These are phyloP conservation scores for Monopis laevigella DNA, from an alignment of 2,888 invertebrate species.

Conservation along the genomic window DNA sequence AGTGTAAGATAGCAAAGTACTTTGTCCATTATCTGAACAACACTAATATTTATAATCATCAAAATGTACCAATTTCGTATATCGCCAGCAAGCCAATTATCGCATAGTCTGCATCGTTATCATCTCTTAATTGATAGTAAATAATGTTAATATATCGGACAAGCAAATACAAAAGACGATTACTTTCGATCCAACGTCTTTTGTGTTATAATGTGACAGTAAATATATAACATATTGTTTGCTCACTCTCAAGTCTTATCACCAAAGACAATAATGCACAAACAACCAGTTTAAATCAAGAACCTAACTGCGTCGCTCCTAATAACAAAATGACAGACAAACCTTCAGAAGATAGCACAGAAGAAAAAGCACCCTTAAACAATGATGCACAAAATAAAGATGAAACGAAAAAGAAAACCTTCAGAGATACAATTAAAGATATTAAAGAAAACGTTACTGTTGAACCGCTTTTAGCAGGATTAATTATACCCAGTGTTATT, in stretches of 20 bases:
- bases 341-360: not conserved
- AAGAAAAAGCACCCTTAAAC: conserved; percentile 13
- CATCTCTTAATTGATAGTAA: conserved; percentile 46
- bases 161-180: conserved; percentile 41
- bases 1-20: not conserved
- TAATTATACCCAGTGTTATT: conserved; percentile 32
- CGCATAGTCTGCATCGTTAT: conserved; percentile 8
- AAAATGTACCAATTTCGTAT: conserved; percentile 5
- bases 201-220: conserved; percentile 19
- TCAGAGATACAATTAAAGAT: conserved; percentile 11
- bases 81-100: conserved; percentile 2
- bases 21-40: not conserved
- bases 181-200: conserved; percentile 31
- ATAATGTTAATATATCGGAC: conserved; percentile 42
- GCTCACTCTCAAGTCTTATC: conserved; percentile 1
- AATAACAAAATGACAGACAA: conserved; percentile 6
- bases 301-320: not conserved
- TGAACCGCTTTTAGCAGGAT: conserved; percentile 9
- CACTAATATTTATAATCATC: too few species aligned
- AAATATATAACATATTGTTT: too few species aligned
- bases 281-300: not conserved
- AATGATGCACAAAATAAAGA: conserved; percentile 9
- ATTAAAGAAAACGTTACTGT: conserved; percentile 13
- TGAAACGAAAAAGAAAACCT: not conserved
- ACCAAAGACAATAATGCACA: conserved; percentile 1